phyloP scores from a whole-genome alignment of 1,140 invertebrate genomes.

The Globodera ellingtonae region DNA sequence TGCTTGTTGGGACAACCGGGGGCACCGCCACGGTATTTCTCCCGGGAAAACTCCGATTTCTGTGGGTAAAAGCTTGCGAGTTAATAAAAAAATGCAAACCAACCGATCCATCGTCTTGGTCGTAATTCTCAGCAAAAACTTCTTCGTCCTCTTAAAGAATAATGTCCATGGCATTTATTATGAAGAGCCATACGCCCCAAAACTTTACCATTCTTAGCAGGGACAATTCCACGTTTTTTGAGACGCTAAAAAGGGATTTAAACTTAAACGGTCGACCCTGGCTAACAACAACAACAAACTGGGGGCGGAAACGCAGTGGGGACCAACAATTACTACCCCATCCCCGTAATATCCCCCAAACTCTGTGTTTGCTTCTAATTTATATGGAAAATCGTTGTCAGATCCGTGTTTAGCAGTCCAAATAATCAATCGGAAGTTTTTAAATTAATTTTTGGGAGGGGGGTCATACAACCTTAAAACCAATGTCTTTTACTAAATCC shows the following conservation, averaged over 20 bases:
- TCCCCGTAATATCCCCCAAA: too few relatives aligned
- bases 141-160: conserved; percentile 71
- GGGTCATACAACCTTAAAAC: too few relatives aligned
- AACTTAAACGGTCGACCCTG: too few relatives aligned
- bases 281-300: background rate
- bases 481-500: too few relatives aligned
- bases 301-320: background rate
- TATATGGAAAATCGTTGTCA: background rate
- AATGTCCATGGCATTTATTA: background rate
- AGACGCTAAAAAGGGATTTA: conserved; percentile 3
- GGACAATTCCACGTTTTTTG: conserved; percentile 10
- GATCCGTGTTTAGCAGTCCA: too few relatives aligned
- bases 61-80: background rate
- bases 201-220: conserved; percentile 9
- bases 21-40: conserved; percentile 48
- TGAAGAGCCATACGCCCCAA: background rate
- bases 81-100: background rate
- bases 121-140: conserved; percentile 86
- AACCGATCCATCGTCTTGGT: conserved; percentile 65
- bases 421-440: too few relatives aligned
- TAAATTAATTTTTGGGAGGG: too few relatives aligned
- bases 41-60: conserved; percentile 30
- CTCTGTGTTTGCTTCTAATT: background rate
- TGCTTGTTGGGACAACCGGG: conserved; percentile 91
- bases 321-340: too few relatives aligned